Evolutionary conservation across 2,797 vertebrate genomes (phyloP), one percentile per base, ranked within the genome.

Genomic region (Tragelaphus oryx): DNA sequence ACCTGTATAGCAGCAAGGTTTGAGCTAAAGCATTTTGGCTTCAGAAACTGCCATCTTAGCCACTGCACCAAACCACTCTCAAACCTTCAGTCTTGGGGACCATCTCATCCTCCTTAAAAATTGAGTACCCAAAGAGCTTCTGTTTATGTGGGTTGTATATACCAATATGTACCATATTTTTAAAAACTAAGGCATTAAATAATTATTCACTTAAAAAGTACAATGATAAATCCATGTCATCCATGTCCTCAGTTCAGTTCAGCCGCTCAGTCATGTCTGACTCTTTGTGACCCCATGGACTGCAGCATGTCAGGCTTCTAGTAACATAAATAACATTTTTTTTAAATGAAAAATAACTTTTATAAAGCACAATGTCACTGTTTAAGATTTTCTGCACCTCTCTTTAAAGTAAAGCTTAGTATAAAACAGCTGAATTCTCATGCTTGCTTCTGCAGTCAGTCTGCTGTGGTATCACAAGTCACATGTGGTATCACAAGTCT

Each of bases 131-230:
- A 8, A 55, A 46, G 33, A 74, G 28, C 33, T 91, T 91, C 81
- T 59, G 30, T 86, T 86, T 33, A 28, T 41, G 9, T 83, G 76
- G 22, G 14, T 76, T 54, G 17, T 30, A 6, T 89, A 12, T 48
- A 24, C 28, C 22, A 4, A 14, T 55, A 26, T 62, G 74, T 26
- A 54, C 30, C 55, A 14, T 62, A 33, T 60, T 74, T 88, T 65
- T 87, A 71, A 13, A 59, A 93, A 37, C 44, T 75, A 20, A 95
- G 74, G 74, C 78, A 26, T 65, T 54, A 37, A 74, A 75, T 55
- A 54, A 52, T 52, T n/a, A 79, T 16, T 78, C 17, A 12, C 33
- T 91, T 30, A 55, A 48, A 54, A 85, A 80, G 7, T 62, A 41
- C 16, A 24, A 0, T 52, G 18, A 16, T 88, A 59, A 75, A 88